Evolutionary conservation across 2,888 invertebrate species (phyloP).

Genomic region (Hybos culiciformis): DNA sequence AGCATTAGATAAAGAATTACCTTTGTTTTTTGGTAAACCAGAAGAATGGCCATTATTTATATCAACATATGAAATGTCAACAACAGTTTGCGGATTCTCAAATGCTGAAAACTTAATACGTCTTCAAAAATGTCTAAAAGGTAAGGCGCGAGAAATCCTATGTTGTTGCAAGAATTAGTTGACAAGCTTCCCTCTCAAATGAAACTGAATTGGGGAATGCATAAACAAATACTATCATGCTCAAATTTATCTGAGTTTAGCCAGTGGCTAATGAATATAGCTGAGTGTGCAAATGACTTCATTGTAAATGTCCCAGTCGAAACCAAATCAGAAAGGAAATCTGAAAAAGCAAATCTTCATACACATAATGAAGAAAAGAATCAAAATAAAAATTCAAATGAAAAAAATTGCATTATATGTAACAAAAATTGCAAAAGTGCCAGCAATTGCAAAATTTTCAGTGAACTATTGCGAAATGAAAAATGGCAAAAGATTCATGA

Average conservation of each 20-base stretch:
- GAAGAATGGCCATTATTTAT: too few relatives aligned
- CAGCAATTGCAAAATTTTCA: too few relatives aligned
- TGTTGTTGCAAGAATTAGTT: constrained; percentile 9
- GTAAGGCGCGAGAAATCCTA: too few relatives aligned
- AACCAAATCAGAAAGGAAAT: constrained; percentile 1
- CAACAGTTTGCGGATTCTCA: too few relatives aligned
- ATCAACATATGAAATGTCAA: too few relatives aligned
- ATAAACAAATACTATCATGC: constrained; percentile 3
- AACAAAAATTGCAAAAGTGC: too few relatives aligned
- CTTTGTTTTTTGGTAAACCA: too few relatives aligned
- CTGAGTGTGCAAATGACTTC: constrained; percentile 12
- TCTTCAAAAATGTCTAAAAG: too few relatives aligned
- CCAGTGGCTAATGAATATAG: constrained; percentile 12
- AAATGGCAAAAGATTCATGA: constrained; percentile 9
- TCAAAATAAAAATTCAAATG: constrained; percentile 4
- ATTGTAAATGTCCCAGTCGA: constrained; percentile 6
- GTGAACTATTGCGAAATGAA: neutral
- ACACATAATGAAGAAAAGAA: constrained; percentile 7
- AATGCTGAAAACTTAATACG: too few relatives aligned
- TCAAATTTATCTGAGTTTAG: constrained; percentile 10
- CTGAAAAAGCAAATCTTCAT: constrained; percentile 4
- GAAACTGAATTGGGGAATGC: constrained; percentile 11
- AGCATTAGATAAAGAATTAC: too few relatives aligned
- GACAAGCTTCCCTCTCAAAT: constrained; percentile 7
- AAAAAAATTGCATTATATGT: too few relatives aligned